phyloP scores from a whole-genome alignment of 2,888 invertebrate genomes.

The Campoplex nolae region DNA sequence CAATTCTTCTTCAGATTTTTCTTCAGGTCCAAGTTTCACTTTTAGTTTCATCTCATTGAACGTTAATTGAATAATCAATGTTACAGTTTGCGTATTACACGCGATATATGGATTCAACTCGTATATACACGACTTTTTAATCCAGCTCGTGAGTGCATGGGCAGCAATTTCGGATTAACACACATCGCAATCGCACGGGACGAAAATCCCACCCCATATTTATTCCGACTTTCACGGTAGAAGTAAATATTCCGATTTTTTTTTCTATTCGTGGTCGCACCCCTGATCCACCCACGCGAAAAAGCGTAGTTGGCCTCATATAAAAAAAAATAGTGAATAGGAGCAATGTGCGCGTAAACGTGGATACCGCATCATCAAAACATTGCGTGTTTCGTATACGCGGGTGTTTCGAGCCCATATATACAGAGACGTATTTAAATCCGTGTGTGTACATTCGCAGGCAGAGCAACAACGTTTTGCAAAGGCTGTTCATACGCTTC shows the following conservation, averaged over 20 bases:
- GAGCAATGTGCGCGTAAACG: slow-evolving; percentile 36
- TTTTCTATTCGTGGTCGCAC: slow-evolving; percentile 69
- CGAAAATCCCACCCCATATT: slow-evolving; percentile 41
- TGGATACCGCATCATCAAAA: slow-evolving; percentile 47
- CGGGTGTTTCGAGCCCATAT: background rate
- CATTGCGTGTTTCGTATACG: slow-evolving; percentile 18
- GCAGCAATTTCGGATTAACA: slow-evolving; percentile 75
- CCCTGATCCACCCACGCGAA: slow-evolving; percentile 55
- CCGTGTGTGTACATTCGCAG: slow-evolving; percentile 38
- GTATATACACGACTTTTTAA: slow-evolving; percentile 28
- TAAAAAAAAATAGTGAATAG: slow-evolving; percentile 53
- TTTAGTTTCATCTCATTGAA: background rate
- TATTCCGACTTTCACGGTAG: slow-evolving; percentile 41
- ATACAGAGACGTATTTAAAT: slow-evolving; percentile 16
- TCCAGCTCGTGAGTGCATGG: slow-evolving; percentile 50
- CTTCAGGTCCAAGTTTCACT: too few species aligned
- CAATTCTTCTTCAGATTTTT: slow-evolving; percentile 27
- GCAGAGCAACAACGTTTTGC: slow-evolving; percentile 58
- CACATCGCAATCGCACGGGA: slow-evolving; percentile 70
- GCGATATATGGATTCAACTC: background rate
- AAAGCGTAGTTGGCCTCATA: slow-evolving; percentile 56
- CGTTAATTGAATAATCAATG: slow-evolving; percentile 33
- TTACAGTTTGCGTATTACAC: background rate
- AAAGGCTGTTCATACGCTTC: slow-evolving; percentile 43
- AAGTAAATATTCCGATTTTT: slow-evolving; percentile 76